phyloP scores from a whole-genome alignment of 2,888 invertebrate genomes.

The Allophyes oxyacanthae region DNA sequence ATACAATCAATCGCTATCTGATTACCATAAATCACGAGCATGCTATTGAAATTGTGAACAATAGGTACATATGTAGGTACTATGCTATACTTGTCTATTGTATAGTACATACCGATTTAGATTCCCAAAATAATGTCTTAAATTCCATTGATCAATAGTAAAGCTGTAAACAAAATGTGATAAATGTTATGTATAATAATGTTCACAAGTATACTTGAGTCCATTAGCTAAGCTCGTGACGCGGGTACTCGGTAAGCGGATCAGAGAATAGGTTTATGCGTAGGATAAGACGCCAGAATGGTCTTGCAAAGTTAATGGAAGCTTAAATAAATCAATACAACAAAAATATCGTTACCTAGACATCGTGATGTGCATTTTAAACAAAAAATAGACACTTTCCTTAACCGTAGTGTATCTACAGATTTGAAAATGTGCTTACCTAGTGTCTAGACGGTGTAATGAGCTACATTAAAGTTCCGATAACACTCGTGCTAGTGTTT shows the following conservation, averaged over 20 bases:
- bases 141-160: slow-evolving; percentile 16
- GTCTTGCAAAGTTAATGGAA: slow-evolving; percentile 67
- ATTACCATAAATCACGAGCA: slow-evolving; percentile 48
- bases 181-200: slow-evolving; percentile 38
- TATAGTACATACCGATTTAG: slow-evolving; percentile 4
- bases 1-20: slow-evolving; percentile 47
- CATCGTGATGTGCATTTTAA: slow-evolving; percentile 31
- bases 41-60: slow-evolving; percentile 45
- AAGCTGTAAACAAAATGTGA: slow-evolving; percentile 28
- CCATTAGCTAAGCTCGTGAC: slow-evolving; percentile 75
- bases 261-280: slow-evolving; percentile 74
- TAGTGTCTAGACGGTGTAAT: slow-evolving; percentile 53
- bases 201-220: slow-evolving; percentile 63
- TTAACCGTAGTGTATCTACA: slow-evolving; percentile 5
- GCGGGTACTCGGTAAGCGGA: slow-evolving; percentile 71
- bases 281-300: slow-evolving; percentile 71
- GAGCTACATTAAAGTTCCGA: slow-evolving; percentile 17
- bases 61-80: slow-evolving; percentile 27
- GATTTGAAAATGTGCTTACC: slow-evolving; percentile 46
- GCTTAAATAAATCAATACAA: slow-evolving; percentile 51
- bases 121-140: slow-evolving; percentile 3
- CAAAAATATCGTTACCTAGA: slow-evolving; percentile 29
- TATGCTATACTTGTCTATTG: slow-evolving; percentile 12
- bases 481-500: slow-evolving; percentile 22
- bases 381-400: slow-evolving; percentile 16